Percentiles rank a stretch among this genome's conserved stretches.
phyloP scores from a whole-genome alignment of 2,888 invertebrate genomes.

The Idaea dimidiata region DNA sequence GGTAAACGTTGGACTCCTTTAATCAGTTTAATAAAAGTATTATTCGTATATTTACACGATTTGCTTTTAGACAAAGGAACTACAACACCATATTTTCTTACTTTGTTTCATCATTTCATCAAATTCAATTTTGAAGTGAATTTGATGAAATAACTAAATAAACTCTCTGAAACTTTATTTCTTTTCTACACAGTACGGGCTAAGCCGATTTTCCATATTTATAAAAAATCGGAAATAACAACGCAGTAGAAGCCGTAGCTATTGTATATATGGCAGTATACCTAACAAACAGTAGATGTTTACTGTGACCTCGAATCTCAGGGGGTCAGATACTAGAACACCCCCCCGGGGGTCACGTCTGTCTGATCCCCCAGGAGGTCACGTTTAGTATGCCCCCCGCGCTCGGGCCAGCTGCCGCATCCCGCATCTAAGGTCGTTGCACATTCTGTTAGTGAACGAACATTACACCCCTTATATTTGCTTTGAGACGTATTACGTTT shows the following conservation, averaged over 20 bases:
- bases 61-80: too few relatives aligned
- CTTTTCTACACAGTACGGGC: too few relatives aligned
- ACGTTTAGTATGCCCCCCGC: conserved; percentile 1
- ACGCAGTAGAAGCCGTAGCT: background rate
- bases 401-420: conserved; percentile 6
- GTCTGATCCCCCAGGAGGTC: conserved; percentile 9
- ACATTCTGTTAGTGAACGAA: conserved; percentile 9
- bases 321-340: background rate
- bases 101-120: too few relatives aligned
- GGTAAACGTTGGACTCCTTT: too few relatives aligned
- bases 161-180: too few relatives aligned
- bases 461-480: conserved; percentile 7
- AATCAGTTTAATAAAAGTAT: too few relatives aligned
- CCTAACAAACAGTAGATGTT: background rate
- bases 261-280: background rate
- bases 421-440: conserved; percentile 9
- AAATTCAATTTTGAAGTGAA: too few relatives aligned
- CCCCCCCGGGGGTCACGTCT: conserved; percentile 4
- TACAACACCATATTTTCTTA: too few relatives aligned
- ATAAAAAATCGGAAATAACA: background rate
- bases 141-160: too few relatives aligned
- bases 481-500: conserved; percentile 5
- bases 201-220: background rate
- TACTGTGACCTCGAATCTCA: background rate
- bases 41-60: too few relatives aligned